Evolutionary conservation across 2,888 invertebrate species (phyloP).

Genomic region (Drosophila lutescens): DNA sequence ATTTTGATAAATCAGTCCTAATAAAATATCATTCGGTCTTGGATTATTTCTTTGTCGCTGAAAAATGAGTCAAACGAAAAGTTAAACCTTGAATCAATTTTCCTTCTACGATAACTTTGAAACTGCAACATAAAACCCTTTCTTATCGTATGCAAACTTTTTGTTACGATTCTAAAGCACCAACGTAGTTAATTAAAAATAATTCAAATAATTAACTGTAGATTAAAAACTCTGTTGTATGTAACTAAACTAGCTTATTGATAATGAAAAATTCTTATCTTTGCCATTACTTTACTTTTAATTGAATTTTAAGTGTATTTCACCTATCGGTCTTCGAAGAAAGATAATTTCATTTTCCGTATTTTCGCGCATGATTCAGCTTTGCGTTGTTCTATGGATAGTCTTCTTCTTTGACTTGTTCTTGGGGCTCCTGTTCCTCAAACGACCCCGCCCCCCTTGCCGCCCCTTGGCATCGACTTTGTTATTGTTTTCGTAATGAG

Average conservation of each 20-base stretch:
- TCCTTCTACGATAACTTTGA: neutral
- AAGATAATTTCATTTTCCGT: slow-evolving; percentile 49
- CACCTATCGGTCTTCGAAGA: slow-evolving; percentile 1
- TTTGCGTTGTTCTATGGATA: slow-evolving; percentile 44
- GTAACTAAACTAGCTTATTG: no score
- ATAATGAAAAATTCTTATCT: neutral
- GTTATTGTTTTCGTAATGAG: slow-evolving; percentile 64
- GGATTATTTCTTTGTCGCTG: neutral
- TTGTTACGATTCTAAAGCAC: neutral
- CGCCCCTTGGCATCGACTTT: slow-evolving; percentile 34
- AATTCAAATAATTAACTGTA: no score
- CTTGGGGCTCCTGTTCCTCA: slow-evolving; percentile 25
- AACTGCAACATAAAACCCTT: slow-evolving; percentile 2
- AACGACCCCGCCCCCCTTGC: slow-evolving; percentile 1
- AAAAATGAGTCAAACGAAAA: neutral
- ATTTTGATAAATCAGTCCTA: neutral
- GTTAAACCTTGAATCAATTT: neutral
- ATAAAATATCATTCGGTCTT: neutral
- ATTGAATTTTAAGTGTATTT: slow-evolving; percentile 1
- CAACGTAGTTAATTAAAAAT: no score
- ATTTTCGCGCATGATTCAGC: slow-evolving; percentile 73
- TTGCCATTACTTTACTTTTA: neutral
- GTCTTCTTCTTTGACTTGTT: slow-evolving; percentile 24
- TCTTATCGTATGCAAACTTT: neutral
- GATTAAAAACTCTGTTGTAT: no score